phyloP scores from a whole-genome alignment of 2,797 vertebrate species.

The Semaprochilodus insignis region DNA sequence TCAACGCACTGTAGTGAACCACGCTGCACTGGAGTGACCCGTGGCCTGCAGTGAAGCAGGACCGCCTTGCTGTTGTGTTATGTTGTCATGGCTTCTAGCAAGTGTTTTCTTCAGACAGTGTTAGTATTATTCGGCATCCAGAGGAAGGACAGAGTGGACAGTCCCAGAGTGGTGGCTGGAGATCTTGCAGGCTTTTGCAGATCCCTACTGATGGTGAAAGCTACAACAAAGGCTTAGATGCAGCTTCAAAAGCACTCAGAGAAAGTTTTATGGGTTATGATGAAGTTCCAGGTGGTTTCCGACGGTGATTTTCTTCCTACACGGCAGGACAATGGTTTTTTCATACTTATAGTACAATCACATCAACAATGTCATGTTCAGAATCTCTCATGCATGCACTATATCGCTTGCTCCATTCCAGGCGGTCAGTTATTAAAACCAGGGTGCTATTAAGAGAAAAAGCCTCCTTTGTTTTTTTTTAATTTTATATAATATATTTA shows the following conservation, averaged over 20 bases:
- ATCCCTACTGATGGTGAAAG: neutral
- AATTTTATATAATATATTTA: conserved; percentile 20
- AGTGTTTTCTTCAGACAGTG: conserved; percentile 25
- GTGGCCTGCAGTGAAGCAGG: neutral
- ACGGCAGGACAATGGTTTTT: neutral
- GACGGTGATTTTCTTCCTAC: neutral
- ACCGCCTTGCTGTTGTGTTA: neutral
- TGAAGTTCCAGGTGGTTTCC: neutral
- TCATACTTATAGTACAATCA: neutral
- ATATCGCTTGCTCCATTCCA: neutral
- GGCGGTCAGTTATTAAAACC: neutral
- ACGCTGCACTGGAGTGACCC: conserved; percentile 12
- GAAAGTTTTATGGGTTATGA: too few relatives aligned
- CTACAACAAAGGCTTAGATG: neutral
- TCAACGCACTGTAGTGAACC: conserved; percentile 14
- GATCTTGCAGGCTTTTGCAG: neutral
- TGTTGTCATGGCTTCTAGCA: conserved; percentile 39
- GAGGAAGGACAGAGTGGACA: neutral
- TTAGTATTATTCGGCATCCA: conserved; percentile 15
- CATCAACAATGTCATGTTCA: neutral
- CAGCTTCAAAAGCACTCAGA: too few relatives aligned
- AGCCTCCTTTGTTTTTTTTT: conserved; percentile 11
- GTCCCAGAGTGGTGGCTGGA: neutral
- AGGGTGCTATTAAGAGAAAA: neutral
- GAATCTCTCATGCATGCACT: neutral